These are phyloP conservation scores for Cranoglanis bouderius DNA, from an alignment of 2,113 vertebrate species.

Conservation along the genomic window DNA sequence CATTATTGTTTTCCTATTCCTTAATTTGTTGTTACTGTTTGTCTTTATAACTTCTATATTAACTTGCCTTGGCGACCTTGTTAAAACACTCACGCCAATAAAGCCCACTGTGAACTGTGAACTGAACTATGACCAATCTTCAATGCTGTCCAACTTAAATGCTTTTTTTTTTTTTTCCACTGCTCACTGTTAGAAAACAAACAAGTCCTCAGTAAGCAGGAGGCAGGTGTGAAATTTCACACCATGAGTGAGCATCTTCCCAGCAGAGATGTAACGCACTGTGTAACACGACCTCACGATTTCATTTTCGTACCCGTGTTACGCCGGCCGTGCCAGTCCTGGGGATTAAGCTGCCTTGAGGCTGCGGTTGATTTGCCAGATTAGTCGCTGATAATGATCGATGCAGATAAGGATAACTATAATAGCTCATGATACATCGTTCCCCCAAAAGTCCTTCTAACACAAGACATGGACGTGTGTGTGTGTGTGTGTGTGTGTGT, in stretches of 20 bases:
- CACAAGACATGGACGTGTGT: slow-evolving; percentile 40
- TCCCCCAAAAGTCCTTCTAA: slow-evolving; percentile 1
- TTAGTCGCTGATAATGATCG: slow-evolving; percentile 33
- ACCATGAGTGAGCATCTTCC: slow-evolving; percentile 60
- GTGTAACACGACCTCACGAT: slow-evolving; percentile 30
- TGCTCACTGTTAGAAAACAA: slow-evolving; percentile 55
- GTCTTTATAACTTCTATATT: too few species aligned
- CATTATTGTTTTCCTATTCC: too few species aligned
- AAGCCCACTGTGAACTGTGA: too few species aligned
- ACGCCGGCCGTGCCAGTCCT: slow-evolving; percentile 54
- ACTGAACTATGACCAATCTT: too few species aligned
- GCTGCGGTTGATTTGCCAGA: slow-evolving; percentile 59
- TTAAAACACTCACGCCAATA: too few species aligned
- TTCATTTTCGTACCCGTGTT: slow-evolving; percentile 35
- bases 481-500: slow-evolving; percentile 42
- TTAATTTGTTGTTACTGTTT: too few species aligned
- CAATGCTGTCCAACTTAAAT: not conserved
- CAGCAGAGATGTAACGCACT: slow-evolving; percentile 66
- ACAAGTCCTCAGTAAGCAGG: slow-evolving; percentile 50
- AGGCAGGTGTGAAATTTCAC: slow-evolving; percentile 71
- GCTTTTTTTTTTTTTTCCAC: not conserved
- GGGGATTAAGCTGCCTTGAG: slow-evolving; percentile 67
- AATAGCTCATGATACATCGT: slow-evolving; percentile 51
- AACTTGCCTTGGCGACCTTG: too few species aligned
- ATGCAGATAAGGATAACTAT: slow-evolving; percentile 47